Percentiles rank a stretch among this genome's conserved stretches.
phyloP scores from a whole-genome alignment of 2,797 vertebrate species.

The Sebastes steindachneri region DNA sequence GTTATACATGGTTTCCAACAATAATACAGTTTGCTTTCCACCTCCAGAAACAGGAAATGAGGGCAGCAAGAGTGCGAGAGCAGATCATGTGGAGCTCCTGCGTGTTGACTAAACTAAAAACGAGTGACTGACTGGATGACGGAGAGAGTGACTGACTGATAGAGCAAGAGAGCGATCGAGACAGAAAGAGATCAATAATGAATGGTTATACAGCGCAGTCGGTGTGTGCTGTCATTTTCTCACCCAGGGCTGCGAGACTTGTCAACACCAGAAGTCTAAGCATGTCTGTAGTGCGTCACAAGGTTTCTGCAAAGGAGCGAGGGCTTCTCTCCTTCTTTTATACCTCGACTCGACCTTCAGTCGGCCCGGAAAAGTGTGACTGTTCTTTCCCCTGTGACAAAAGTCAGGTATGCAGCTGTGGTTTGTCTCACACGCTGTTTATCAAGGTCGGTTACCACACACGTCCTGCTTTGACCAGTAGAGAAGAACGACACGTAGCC shows the following conservation, averaged over 20 bases:
- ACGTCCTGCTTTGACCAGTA: slow-evolving; percentile 3
- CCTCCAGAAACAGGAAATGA: background rate
- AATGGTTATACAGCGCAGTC: background rate
- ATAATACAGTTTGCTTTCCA: too few relatives aligned
- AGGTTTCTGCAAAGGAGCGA: background rate
- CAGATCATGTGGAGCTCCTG: background rate
- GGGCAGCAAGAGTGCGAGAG: background rate
- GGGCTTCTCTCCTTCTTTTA: slow-evolving; percentile 52
- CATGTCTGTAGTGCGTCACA: slow-evolving; percentile 58
- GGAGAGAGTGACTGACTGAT: background rate
- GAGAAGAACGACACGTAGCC: slow-evolving; percentile 29
- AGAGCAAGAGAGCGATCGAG: background rate
- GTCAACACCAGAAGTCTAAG: slow-evolving; percentile 73
- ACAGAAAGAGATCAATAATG: slow-evolving; percentile 30
- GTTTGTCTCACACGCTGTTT: slow-evolving; percentile 56
- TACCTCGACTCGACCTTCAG: slow-evolving; percentile 52
- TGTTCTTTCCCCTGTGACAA: slow-evolving; percentile 15
- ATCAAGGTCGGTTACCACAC: slow-evolving; percentile 28
- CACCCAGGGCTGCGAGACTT: slow-evolving; percentile 70
- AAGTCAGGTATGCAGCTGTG: slow-evolving; percentile 57
- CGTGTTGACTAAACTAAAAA: background rate
- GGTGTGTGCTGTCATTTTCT: slow-evolving; percentile 44
- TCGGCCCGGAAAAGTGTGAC: slow-evolving; percentile 1
- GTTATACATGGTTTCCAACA: too few relatives aligned
- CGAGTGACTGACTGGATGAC: background rate